Base-by-base conservation (phyloP, 2,888 invertebrate genomes). In the Ceratothoa steindachneri region DNA sequence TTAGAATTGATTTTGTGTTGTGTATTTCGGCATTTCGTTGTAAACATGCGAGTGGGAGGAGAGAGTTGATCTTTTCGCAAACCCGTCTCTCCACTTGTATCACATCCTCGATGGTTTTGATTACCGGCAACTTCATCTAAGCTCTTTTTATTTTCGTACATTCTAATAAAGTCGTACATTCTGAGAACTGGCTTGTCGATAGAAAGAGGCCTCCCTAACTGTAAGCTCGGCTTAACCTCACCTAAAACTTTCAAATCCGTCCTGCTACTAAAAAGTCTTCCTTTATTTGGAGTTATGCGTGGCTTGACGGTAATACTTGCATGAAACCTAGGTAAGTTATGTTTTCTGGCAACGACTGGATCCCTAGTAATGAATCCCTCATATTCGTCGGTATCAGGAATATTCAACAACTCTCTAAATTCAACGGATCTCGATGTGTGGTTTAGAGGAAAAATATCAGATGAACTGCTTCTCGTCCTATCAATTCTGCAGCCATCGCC, bases 161-260 rank as follows among this genome's bases (percentile, higher is more conserved):
- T 60, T 60, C 24, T 60, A 60, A 60, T 15, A 3, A 60, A 60
- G 24, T 60, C 60, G 60, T 60, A 60, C 60, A 60, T 60, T 60
- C 60, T n/a, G 27, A 1, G 12, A 22, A n/a, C 60, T 12, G 2
- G n/a, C 22, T 60, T 60, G 22, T 60, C 60, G 19, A n/a, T n/a
- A 22, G 60, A 24, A 60, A 60, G 24, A n/a, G n/a, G n/a, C n/a
- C n/a, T n/a, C n/a, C n/a, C n/a, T n/a, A n/a, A n/a, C n/a, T n/a
- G n/a, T n/a, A n/a, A n/a, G n/a, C n/a, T n/a, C n/a, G n/a, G n/a
- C n/a, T n/a, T n/a, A n/a, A n/a, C n/a, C n/a, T n/a, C n/a, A n/a
- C n/a, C n/a, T n/a, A n/a, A n/a, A n/a, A n/a, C n/a, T n/a, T n/a
- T n/a, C n/a, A n/a, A n/a, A n/a, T n/a, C n/a, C n/a, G n/a, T n/a